Evolutionary conservation across 1,140 invertebrate genomes (phyloP).

Genomic region (Hypsibius dujardini): DNA sequence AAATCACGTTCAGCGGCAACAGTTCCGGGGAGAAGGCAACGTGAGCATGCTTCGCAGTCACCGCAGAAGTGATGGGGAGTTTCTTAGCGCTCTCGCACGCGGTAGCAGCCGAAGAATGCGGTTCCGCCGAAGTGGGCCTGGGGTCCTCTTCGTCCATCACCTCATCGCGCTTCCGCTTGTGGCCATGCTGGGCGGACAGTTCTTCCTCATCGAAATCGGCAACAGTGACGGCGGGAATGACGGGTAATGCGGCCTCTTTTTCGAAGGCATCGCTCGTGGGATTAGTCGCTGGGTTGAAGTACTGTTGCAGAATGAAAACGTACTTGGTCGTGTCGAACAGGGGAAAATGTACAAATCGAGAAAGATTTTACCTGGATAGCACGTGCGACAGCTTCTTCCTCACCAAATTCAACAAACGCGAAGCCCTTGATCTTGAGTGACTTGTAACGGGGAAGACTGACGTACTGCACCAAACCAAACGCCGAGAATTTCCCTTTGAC

Average conservation of each 20-base stretch:
- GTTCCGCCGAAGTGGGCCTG: neutral
- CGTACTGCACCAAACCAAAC: neutral
- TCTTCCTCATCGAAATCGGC: slow-evolving; percentile 5
- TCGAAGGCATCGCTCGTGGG: neutral
- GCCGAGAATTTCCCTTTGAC: neutral
- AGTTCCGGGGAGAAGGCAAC: no score
- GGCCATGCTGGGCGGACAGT: neutral
- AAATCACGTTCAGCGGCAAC: neutral
- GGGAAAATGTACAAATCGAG: no score
- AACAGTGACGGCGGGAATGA: neutral
- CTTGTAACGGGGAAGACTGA: neutral
- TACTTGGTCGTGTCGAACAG: no score
- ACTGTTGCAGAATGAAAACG: neutral
- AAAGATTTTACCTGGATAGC: neutral
- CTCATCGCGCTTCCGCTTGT: neutral
- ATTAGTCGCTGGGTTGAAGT: neutral
- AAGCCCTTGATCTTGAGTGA: neutral
- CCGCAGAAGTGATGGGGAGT: no score
- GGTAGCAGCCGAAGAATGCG: no score
- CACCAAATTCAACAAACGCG: neutral
- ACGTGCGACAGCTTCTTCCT: neutral
- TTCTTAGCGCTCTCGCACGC: no score
- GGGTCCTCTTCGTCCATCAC: neutral
- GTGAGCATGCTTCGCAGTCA: no score
- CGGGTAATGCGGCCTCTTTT: neutral